Percentiles rank a stretch among this genome's conserved stretches.
Conservation (phyloP, 1,140 invertebrate species). For the Drosophila watanabei region DNA sequence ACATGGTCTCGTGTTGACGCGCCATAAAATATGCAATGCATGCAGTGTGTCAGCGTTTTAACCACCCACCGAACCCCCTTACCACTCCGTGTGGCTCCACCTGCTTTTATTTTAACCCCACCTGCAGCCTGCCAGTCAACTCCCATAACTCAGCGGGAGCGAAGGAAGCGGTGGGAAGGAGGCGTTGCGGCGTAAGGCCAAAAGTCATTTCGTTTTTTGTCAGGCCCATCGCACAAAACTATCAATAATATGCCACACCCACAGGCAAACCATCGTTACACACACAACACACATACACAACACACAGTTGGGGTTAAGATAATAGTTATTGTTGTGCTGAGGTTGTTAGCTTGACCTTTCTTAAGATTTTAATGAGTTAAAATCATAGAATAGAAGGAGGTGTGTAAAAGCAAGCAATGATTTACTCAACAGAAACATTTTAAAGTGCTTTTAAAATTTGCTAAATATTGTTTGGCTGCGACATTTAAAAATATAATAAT, state of each 20-base stretch:
- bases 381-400: too few species aligned
- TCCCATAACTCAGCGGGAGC: constrained; percentile 37
- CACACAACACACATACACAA: too few species aligned
- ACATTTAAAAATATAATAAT: too few species aligned
- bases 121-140: constrained; percentile 18
- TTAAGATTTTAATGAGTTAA: neutral
- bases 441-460: neutral
- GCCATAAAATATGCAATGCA: constrained; percentile 83
- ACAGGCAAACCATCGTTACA: neutral
- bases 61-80: constrained; percentile 16
- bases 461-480: too few species aligned
- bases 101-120: constrained; percentile 38
- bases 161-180: neutral
- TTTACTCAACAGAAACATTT: neutral
- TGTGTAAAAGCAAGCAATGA: neutral
- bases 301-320: constrained; percentile 2
- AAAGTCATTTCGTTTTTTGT: constrained; percentile 69
- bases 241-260: constrained; percentile 75
- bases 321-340: neutral
- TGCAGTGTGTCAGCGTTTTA: constrained; percentile 75
- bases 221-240: constrained; percentile 74
- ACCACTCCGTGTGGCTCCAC: constrained; percentile 13
- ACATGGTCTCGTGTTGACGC: constrained; percentile 83
- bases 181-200: constrained; percentile 23
- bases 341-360: neutral